phyloP scores from a whole-genome alignment of 1,140 invertebrate species.

The Drosophila carrolli region DNA sequence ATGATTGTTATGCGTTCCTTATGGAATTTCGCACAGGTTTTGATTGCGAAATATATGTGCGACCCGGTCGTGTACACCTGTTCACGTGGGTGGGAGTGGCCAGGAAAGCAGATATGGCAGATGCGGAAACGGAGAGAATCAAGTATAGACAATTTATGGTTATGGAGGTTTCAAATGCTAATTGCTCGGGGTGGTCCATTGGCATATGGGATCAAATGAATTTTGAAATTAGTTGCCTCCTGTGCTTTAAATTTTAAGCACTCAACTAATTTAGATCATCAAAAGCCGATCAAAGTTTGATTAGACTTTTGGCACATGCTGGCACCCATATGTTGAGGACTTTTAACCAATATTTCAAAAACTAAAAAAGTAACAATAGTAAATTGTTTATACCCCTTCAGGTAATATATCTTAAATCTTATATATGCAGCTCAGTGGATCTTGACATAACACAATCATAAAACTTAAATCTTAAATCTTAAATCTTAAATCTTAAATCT shows the following conservation, averaged over 20 bases:
- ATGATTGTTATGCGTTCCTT: conserved; percentile 90
- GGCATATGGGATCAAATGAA: neutral
- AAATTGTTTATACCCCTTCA: no score
- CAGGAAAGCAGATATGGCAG: neutral
- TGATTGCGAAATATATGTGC: conserved; percentile 92
- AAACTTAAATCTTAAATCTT: no score
- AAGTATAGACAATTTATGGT: conserved; percentile 59
- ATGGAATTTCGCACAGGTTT: conserved; percentile 94
- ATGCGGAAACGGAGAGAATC: conserved; percentile 2
- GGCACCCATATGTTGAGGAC: no score
- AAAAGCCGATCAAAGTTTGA: neutral
- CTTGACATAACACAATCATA: no score
- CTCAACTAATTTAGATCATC: neutral
- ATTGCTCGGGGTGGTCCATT: conserved; percentile 32
- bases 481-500: no score
- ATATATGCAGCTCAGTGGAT: no score
- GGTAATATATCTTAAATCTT: no score
- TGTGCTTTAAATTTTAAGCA: conserved; percentile 14
- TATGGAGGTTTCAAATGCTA: conserved; percentile 65
- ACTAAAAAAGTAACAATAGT: no score
- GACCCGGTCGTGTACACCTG: conserved; percentile 60
- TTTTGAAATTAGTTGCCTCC: neutral
- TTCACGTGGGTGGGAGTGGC: conserved; percentile 16
- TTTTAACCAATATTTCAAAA: no score
- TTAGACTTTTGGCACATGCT: no score